phyloP scores from a whole-genome alignment of 2,797 vertebrate genomes.

The Acanthopagrus latus region DNA sequence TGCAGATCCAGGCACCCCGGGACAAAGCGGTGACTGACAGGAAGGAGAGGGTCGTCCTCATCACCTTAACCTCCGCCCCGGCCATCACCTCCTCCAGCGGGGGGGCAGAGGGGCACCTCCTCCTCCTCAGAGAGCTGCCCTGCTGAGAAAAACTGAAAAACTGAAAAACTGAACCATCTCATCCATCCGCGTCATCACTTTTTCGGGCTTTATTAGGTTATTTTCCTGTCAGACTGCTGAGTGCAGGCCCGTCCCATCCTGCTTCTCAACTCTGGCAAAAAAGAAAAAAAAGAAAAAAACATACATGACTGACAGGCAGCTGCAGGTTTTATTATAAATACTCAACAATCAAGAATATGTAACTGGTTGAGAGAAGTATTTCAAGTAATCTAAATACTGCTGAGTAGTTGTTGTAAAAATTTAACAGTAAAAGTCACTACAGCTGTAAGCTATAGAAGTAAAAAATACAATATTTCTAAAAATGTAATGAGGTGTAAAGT shows the following conservation, averaged over 20 bases:
- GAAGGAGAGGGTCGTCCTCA: slow-evolving; percentile 84
- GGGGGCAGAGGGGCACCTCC: slow-evolving; percentile 6
- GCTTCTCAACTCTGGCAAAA: not conserved
- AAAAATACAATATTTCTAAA: not conserved
- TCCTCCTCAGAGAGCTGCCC: slow-evolving; percentile 30
- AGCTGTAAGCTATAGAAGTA: not conserved
- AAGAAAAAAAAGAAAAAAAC: too few species aligned
- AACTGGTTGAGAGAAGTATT: not conserved
- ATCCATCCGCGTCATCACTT: slow-evolving; percentile 59
- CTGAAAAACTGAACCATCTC: slow-evolving; percentile 38
- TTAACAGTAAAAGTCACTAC: too few species aligned
- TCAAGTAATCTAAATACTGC: not conserved
- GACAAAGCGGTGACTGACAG: slow-evolving; percentile 42
- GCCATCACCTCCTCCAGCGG: slow-evolving; percentile 42
- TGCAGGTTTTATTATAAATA: not conserved
- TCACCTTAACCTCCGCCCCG: slow-evolving; percentile 65
- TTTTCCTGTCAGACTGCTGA: slow-evolving; percentile 62
- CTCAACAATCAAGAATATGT: not conserved
- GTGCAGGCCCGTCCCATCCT: not conserved
- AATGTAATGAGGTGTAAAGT: too few species aligned
- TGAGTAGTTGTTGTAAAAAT: not conserved
- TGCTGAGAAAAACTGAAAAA: slow-evolving; percentile 45
- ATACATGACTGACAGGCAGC: not conserved
- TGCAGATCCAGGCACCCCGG: slow-evolving; percentile 85
- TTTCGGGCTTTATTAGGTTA: slow-evolving; percentile 70